A percentile compares a stretch with the other conserved stretches of the same genome.
These are phyloP conservation scores for Australoheros facetus DNA, from an alignment of 2,797 vertebrate species.

Conservation along the genomic window DNA sequence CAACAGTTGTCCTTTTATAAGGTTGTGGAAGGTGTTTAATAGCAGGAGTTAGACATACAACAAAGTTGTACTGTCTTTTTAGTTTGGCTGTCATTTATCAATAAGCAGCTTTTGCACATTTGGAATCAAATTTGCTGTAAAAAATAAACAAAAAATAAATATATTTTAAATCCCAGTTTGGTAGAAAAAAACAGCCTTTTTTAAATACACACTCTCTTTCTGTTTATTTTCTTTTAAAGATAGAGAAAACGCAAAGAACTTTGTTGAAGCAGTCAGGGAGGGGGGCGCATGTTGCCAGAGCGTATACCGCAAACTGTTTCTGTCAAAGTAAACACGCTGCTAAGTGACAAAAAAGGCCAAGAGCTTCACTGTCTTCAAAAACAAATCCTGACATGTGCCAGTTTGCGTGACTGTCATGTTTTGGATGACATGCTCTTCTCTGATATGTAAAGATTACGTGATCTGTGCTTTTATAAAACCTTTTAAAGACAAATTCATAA, in stretches of 20 bases:
- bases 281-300: neutral
- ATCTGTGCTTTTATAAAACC: neutral
- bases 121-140: neutral
- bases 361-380: neutral
- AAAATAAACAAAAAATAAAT: neutral
- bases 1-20: constrained; percentile 44
- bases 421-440: neutral
- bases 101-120: neutral
- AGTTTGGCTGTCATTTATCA: neutral
- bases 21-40: constrained; percentile 48
- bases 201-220: neutral
- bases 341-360: neutral
- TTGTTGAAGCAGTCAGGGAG: neutral
- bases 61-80: constrained; percentile 4
- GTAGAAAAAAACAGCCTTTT: neutral
- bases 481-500: neutral
- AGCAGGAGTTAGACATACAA: constrained; percentile 18
- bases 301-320: neutral
- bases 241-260: neutral
- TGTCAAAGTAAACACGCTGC: neutral
- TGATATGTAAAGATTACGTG: neutral
- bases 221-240: neutral
- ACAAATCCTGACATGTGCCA: neutral
- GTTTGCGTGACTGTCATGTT: neutral
- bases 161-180: neutral